These are phyloP conservation scores for Incurvaria masculella DNA, from an alignment of 2,888 invertebrate genomes.

Conservation along the genomic window DNA sequence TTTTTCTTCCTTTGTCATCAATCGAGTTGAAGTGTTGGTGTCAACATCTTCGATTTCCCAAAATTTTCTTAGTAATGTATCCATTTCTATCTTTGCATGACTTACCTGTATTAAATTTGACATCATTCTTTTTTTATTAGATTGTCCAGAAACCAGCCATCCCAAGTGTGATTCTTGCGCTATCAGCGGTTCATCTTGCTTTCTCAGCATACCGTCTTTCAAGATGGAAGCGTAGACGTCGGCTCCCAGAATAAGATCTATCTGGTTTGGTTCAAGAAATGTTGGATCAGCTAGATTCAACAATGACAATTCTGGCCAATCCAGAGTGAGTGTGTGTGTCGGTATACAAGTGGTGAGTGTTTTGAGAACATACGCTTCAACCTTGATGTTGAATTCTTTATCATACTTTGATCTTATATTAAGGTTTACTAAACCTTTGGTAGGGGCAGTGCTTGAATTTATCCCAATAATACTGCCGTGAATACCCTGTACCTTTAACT, in stretches of 20 bases:
- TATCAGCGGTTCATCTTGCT: neutral
- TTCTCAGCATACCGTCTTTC: neutral
- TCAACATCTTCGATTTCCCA: neutral
- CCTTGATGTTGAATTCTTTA: conserved; percentile 1
- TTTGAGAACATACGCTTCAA: conserved; percentile 14
- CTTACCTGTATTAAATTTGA: too few species aligned
- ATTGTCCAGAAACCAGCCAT: neutral
- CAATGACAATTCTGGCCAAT: neutral
- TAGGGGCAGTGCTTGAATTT: conserved; percentile 11
- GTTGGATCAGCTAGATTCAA: neutral
- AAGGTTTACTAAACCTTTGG: conserved; percentile 14
- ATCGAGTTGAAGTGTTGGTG: neutral
- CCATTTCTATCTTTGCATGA: neutral
- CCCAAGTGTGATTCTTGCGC: neutral
- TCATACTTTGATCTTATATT: conserved; percentile 1
- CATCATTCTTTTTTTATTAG: too few species aligned
- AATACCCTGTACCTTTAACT: conserved; percentile 13
- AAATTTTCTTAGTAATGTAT: neutral
- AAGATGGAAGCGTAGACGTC: neutral
- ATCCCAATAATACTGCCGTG: conserved; percentile 16
- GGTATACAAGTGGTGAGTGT: conserved; percentile 8
- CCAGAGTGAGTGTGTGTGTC: neutral
- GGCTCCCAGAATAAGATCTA: neutral
- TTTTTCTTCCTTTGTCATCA: neutral
- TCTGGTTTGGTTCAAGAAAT: neutral